Evolutionary conservation across 1,140 invertebrate species (phyloP), one percentile per base, ranked within the genome.

Genomic region (Caenorhabditis brenneri): DNA sequence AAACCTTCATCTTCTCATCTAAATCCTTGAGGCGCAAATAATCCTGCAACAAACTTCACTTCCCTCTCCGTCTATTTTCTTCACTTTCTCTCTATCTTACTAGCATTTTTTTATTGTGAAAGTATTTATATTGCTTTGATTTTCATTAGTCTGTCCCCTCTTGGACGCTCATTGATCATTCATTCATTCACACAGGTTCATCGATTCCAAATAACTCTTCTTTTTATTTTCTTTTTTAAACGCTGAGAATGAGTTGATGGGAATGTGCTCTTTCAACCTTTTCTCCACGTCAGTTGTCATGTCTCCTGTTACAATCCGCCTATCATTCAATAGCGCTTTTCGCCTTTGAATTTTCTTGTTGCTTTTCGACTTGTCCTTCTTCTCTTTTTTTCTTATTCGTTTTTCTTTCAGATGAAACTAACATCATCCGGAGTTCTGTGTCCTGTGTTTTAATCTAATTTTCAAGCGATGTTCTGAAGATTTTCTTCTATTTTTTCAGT

Each of bases 21-120:
- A 74, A 74, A 42, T 74, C 65, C 65, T 74, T 27, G 36, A 74
- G n/a, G 33, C 65, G 65, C 65, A 42, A 74, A 74, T 74, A 74
- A 74, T 74, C 65, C 65, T 74, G 65, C 65, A 74, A 74, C 65
- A 74, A 74, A 74, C 36, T 42, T n/a, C n/a, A n/a, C n/a, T n/a
- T 74, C 65, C 12, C 65, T 46, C 16, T 58, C 19, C 31, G 24
- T 33, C 58, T 65, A 10, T 65, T 51, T 51, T 19, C 49, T 51
- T 51, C n/a, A n/a, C 49, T 51, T 65, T 36, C 36, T 46, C 36
- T 65, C 15, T 65, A 7, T 24, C 12, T 65, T 36, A 2, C 19
- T n/a, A n/a, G n/a, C n/a, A n/a, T n/a, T n/a, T n/a, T n/a, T n/a
- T n/a, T n/a, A 19, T 65, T 6, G 19, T 1, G 19, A 65, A 65